Evolutionary conservation across 2,797 vertebrate species (phyloP).

Genomic region (Oreochromis mossambicus): DNA sequence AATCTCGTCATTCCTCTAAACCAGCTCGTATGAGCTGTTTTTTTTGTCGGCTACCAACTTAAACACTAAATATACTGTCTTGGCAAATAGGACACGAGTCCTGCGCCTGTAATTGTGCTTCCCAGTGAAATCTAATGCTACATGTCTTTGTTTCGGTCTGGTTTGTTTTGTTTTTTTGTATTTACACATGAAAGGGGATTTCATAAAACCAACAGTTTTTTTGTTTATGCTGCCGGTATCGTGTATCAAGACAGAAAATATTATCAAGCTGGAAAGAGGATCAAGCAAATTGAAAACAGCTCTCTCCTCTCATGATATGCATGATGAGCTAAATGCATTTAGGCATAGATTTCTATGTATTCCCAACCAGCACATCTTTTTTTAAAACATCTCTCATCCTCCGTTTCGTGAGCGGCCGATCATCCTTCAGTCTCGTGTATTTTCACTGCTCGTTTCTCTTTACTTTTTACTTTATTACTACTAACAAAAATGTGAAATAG

Average conservation of each 20-base stretch:
- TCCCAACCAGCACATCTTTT: background rate
- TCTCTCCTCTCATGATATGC: background rate
- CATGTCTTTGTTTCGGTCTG: background rate
- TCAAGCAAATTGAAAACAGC: background rate
- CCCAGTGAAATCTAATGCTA: slow-evolving; percentile 16
- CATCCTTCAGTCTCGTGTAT: background rate
- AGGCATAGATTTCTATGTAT: background rate
- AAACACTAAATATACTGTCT: slow-evolving; percentile 40
- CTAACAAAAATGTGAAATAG: background rate
- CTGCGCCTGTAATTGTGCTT: slow-evolving; percentile 19
- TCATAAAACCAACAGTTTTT: slow-evolving; percentile 12
- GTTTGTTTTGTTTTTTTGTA: background rate
- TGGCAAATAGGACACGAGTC: slow-evolving; percentile 33
- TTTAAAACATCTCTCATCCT: background rate
- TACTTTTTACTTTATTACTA: background rate
- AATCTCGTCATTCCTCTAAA: slow-evolving; percentile 35
- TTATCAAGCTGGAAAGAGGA: background rate
- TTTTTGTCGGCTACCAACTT: slow-evolving; percentile 26
- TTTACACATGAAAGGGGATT: background rate
- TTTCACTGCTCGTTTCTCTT: background rate
- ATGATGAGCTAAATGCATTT: slow-evolving; percentile 4
- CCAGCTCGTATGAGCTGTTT: slow-evolving; percentile 16
- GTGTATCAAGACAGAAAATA: background rate
- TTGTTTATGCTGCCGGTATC: background rate
- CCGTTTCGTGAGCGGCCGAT: background rate